Conservation (phyloP, 2,113 vertebrate species). For the Pygoscelis antarcticus region DNA sequence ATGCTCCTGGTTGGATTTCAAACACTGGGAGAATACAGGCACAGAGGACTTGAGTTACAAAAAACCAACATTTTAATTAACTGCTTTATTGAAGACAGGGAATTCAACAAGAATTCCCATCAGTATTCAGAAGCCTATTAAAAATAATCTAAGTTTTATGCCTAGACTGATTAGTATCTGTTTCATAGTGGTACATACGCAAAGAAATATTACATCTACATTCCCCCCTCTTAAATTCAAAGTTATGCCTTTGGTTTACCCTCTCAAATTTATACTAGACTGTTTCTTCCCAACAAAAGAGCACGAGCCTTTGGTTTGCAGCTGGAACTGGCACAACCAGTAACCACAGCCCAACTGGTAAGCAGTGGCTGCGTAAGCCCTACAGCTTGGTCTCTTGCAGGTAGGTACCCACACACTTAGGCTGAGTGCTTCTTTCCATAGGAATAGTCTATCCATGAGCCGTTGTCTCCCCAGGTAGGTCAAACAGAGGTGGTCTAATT, state of each 20-base stretch:
- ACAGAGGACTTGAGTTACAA: slow-evolving; percentile 18
- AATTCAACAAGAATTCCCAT: slow-evolving; percentile 33
- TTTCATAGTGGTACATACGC: not conserved
- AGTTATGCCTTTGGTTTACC: not conserved
- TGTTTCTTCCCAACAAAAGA: not conserved
- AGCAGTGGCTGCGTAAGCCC: not conserved
- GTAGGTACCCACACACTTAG: not conserved
- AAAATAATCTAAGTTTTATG: not conserved
- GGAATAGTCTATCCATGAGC: not conserved
- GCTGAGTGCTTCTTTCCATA: not conserved
- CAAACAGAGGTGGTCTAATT: not conserved
- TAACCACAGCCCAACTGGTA: not conserved
- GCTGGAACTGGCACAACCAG: not conserved
- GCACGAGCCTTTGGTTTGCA: not conserved
- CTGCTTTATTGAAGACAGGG: slow-evolving; percentile 30
- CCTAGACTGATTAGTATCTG: slow-evolving; percentile 1
- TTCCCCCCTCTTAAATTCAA: not conserved
- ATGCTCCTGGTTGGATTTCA: slow-evolving; percentile 13
- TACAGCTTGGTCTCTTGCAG: not conserved
- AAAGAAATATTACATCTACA: not conserved
- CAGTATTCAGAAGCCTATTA: slow-evolving; percentile 13
- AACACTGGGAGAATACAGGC: not conserved
- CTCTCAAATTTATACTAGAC: not conserved
- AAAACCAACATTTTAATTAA: slow-evolving; percentile 28
- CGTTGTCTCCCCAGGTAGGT: fast-evolving